phyloP scores from a whole-genome alignment of 2,113 vertebrate species.

The Clarias macrocephalus region DNA sequence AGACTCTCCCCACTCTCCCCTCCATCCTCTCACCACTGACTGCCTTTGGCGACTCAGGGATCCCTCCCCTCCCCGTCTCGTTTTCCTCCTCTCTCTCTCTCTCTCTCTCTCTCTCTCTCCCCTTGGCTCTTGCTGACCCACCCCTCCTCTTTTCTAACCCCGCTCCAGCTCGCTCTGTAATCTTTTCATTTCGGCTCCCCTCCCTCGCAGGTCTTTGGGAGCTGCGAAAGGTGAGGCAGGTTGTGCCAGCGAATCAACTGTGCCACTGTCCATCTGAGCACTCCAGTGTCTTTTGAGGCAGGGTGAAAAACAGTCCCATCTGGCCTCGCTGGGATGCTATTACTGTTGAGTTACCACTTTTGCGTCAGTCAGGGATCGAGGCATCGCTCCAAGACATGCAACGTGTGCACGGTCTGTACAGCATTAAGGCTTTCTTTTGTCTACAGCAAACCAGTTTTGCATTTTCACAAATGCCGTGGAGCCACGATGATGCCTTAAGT shows the following conservation, averaged over 20 bases:
- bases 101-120: conserved; percentile 34
- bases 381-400: conserved; percentile 29
- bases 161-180: conserved; percentile 71
- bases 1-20: conserved; percentile 71
- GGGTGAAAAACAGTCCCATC: conserved; percentile 53
- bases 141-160: conserved; percentile 59
- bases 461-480: not conserved
- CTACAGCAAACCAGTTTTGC: conserved; percentile 9
- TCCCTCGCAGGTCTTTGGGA: conserved; percentile 74
- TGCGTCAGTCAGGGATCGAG: conserved; percentile 27
- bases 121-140: conserved; percentile 34
- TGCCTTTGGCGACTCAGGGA: conserved; percentile 72
- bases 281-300: conserved; percentile 48
- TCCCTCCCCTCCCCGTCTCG: conserved; percentile 45
- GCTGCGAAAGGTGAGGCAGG: conserved; percentile 73
- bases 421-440: conserved; percentile 28
- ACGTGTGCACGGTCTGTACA: conserved; percentile 13
- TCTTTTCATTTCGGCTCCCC: conserved; percentile 79
- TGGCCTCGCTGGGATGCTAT: conserved; percentile 44
- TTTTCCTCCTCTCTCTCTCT: conserved; percentile 42
- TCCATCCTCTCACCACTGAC: conserved; percentile 71
- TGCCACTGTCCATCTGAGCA: conserved; percentile 62
- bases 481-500: not conserved
- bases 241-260: conserved; percentile 76
- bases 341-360: conserved; percentile 48